Base-by-base conservation (phyloP, 2,113 vertebrate genomes). In the Epinephelus moara region DNA sequence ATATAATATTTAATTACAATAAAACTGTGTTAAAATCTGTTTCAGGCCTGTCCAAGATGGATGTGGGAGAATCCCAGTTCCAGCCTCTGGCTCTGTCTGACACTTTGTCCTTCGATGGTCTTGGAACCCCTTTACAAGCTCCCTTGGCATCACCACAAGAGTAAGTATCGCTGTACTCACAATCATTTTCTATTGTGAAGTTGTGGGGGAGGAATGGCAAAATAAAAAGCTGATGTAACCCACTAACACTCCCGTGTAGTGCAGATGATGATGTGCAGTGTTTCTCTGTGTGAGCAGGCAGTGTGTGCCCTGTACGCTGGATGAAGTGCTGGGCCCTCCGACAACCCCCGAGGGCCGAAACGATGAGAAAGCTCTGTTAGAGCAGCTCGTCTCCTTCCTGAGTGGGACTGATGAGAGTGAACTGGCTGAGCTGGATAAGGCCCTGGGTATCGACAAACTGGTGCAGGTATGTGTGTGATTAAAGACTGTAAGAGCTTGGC, bases 391-490 rank as follows among this genome's bases (percentile, higher is more conserved):
- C 15, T 97, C 96, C 88, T 98, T 99, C 94, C 96, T 99, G 84
- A 99, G 97, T n/a, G 97, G 97, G 81, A 98, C 97, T n/a, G 97
- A 99, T 4, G 98, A 99, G 94, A 98, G 96, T 0, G 97, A 99
- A 81, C 94, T 99, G 81, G 98, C 96, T 0, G 97, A 98, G 87
- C 94, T 99, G 81, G 98, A 99, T 91, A 95, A 97, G 67, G 98
- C 98, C 0, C 95, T 99, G 50, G 98, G 98, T 17, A 99, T 99
- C 4, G 98, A 99, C 94, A 98, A 99, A 82, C 95, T 99, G 62
- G 97, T 99, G 10, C 98, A 99, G 97, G 98, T 98, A 76, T 79
- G 84, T 57, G 52, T 40, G 25, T 23, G 2, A 42, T 21, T 15
- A 40, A 40, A 56, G 6, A 70, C 8, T 9, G 23, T 61, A 1